A percentile compares a stretch with the other conserved stretches of the same genome.
Evolutionary conservation across 2,888 invertebrate genomes (phyloP).

Genomic region (Philereme transversata): DNA sequence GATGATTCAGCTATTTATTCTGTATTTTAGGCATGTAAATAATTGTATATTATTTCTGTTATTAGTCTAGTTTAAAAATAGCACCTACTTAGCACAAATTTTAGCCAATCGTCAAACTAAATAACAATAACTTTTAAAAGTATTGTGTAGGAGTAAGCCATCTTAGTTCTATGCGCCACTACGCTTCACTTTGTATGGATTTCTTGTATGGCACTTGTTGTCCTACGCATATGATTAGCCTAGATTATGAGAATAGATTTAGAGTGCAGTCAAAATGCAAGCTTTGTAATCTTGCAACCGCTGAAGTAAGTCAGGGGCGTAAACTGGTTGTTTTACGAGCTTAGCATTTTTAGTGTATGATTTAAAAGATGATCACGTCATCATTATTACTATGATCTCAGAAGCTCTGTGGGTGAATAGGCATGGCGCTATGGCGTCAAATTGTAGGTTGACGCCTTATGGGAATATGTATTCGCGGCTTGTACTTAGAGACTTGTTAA

Average conservation of each 20-base stretch:
- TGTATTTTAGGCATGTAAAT: too few species aligned
- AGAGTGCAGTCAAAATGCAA: slow-evolving; percentile 20
- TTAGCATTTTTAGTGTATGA: slow-evolving; percentile 19
- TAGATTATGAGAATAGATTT: slow-evolving; percentile 34
- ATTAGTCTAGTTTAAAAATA: background rate
- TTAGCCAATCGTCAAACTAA: slow-evolving; percentile 11
- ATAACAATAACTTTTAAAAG: slow-evolving; percentile 7
- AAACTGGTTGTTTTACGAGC: slow-evolving; percentile 17
- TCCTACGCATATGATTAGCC: slow-evolving; percentile 56
- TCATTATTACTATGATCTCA: too few species aligned
- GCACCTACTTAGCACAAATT: background rate
- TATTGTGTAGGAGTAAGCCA: slow-evolving; percentile 25
- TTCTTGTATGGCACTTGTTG: slow-evolving; percentile 21
- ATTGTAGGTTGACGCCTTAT: too few species aligned
- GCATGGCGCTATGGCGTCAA: too few species aligned
- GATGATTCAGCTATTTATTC: too few species aligned
- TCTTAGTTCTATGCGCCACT: slow-evolving; percentile 27
- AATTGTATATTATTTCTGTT: background rate
- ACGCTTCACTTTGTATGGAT: slow-evolving; percentile 24
- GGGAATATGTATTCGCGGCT: too few species aligned
- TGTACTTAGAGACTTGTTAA: too few species aligned
- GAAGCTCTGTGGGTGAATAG: too few species aligned
- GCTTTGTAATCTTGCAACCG: slow-evolving; percentile 25
- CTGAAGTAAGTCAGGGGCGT: slow-evolving; percentile 20
- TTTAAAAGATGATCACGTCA: slow-evolving; percentile 4